Conservation (phyloP, 2,888 invertebrate genomes). For the Lymantria monacha region DNA sequence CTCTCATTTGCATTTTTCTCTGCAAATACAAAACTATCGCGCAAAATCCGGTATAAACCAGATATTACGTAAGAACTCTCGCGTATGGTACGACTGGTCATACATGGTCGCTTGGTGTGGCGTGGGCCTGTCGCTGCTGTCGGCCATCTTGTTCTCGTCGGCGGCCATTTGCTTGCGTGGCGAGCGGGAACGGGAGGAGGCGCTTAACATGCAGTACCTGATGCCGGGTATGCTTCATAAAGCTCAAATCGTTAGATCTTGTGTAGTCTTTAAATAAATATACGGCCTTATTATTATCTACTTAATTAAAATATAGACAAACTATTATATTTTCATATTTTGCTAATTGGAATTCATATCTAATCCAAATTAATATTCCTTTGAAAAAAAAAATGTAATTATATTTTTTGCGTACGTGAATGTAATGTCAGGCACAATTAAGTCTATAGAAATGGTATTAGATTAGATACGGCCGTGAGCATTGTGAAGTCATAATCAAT, state of each 20-base stretch:
- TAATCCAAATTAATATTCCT: background rate
- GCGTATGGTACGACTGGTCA: conserved; percentile 97
- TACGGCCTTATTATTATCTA: background rate
- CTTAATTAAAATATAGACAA: background rate
- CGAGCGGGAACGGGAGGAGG: conserved; percentile 96
- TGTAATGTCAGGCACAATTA: no score
- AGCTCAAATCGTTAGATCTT: conserved; percentile 6
- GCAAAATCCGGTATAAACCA: conserved; percentile 73
- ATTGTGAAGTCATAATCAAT: no score
- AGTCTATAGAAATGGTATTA: no score
- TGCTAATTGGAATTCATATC: background rate
- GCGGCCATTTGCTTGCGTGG: conserved; percentile 97
- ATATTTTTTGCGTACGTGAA: no score
- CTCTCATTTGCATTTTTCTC: background rate
- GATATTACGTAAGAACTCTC: conserved; percentile 93
- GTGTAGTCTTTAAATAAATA: background rate
- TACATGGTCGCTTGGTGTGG: conserved; percentile 99
- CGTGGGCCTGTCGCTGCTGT: conserved; percentile 94
- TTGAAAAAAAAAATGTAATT: background rate
- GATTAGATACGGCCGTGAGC: no score
- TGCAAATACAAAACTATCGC: conserved; percentile 1
- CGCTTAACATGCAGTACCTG: conserved; percentile 98
- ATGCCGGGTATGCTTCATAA: conserved; percentile 91
- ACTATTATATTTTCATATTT: no score
- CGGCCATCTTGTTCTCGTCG: conserved; percentile 95